Evolutionary conservation across 2,113 vertebrate species (phyloP).

Genomic region (Dipodomys spectabilis): DNA sequence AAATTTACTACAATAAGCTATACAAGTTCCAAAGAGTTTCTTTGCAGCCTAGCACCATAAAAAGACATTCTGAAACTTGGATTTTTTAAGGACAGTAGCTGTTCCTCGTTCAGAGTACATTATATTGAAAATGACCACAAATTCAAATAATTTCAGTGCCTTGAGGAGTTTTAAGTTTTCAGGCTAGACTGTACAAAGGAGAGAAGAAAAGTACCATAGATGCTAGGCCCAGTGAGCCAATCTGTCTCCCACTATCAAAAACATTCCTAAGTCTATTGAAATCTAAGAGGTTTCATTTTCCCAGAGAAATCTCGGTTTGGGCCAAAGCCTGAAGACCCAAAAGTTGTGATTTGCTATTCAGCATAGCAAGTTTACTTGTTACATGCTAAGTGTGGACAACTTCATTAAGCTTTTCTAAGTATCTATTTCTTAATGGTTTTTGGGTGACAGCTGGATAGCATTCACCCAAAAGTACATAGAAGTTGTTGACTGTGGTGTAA

Average conservation of each 20-base stretch:
- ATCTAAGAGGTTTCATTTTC: not conserved
- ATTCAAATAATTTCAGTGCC: not conserved
- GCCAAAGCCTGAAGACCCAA: not conserved
- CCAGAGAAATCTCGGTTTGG: not conserved
- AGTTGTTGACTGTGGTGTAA: not conserved
- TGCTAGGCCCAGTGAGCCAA: not conserved
- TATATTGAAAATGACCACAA: not conserved
- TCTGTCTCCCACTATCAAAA: not conserved
- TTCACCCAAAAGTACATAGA: not conserved
- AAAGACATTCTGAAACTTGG: not conserved
- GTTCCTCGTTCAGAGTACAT: not conserved
- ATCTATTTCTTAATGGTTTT: not conserved
- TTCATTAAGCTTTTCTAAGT: not conserved
- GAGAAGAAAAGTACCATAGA: not conserved
- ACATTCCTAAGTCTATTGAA: not conserved
- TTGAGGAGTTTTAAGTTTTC: not conserved
- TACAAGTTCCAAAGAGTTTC: not conserved
- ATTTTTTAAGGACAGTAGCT: not conserved
- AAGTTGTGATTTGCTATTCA: not conserved
- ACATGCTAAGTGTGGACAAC: not conserved
- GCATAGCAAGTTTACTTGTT: not conserved
- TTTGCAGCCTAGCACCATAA: not conserved
- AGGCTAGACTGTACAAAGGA: not conserved
- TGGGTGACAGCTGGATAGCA: not conserved
- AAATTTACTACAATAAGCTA: slow-evolving; percentile 15